Evolutionary conservation across 2,888 invertebrate species (phyloP), one percentile per base, ranked within the genome.

Genomic region (Eupithecia dodoneata): DNA sequence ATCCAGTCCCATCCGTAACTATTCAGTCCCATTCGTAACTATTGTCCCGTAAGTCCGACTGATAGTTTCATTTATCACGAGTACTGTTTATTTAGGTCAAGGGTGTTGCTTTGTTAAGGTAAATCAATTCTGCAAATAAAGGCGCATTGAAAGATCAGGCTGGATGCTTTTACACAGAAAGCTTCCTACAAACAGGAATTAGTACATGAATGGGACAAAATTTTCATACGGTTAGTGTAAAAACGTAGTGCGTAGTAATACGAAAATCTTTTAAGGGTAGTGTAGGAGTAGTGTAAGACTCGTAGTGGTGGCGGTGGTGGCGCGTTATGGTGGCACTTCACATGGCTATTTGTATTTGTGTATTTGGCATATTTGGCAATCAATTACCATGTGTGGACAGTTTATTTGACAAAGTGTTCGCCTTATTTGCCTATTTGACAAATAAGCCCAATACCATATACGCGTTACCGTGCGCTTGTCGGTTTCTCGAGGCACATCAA

Each of bases 81-180:
- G 81, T 75, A 76, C 76, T 84, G 88, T 87, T 88, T 88, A 88
- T 87, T 88, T 83, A 85, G 88, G 88, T 85, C 86, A 83, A 81
- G 84, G 81, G 83, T 81, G 79, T 79, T 79, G 81, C 79, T 83
- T 83, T 81, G 83, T 83, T 81, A 79, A 79, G 79, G 80, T 80
- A 78, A 80, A 81, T 83, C 81, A 81, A 79, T 81, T 81, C 80
- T 78, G 77, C 77, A 83, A 83, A 83, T 81, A 83, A 80, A 81
- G 74, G 67, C 70, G 49, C 55, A 72, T 75, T 79, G 80, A 72
- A 78, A 80, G 81, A 81, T 80, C 81, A 76, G 71, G 59, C 15
- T 42, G 73, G 41, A 12, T 44, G 42, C 30, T 10, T 49, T 66
- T 63, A 49, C 18, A 42, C 13, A 44, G 71, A 67, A 73, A 78